Evolutionary conservation across 2,797 vertebrate species (phyloP).

Genomic region (Galago senegalensis): DNA sequence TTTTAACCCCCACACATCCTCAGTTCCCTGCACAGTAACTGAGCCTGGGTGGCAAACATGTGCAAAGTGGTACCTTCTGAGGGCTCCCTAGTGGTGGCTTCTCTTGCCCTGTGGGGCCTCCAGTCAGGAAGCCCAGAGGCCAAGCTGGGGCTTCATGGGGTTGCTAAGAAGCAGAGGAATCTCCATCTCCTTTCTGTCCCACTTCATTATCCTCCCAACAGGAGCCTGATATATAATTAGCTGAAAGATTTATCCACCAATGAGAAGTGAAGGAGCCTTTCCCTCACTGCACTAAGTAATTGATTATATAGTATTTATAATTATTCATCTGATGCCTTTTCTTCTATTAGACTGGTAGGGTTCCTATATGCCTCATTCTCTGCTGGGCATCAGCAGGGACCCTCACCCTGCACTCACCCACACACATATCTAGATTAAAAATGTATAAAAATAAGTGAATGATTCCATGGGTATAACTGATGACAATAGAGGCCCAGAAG

Average conservation of each 20-base stretch:
- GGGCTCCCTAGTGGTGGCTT: not conserved
- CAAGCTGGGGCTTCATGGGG: not conserved
- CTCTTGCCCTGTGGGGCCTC: not conserved
- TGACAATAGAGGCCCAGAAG: not conserved
- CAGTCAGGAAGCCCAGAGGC: not conserved
- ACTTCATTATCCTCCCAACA: not conserved
- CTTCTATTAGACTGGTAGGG: not conserved
- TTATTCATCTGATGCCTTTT: not conserved
- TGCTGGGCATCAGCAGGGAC: not conserved
- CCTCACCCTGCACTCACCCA: not conserved
- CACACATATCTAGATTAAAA: not conserved
- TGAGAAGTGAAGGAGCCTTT: not conserved
- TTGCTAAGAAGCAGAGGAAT: not conserved
- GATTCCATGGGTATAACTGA: not conserved
- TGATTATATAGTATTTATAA: not conserved
- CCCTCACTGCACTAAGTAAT: not conserved
- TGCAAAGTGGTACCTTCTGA: not conserved
- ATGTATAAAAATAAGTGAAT: not conserved
- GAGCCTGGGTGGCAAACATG: not conserved
- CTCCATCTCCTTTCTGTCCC: not conserved
- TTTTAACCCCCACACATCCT: not conserved
- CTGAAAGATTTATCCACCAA: not conserved
- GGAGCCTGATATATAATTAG: not conserved
- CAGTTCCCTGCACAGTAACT: not conserved
- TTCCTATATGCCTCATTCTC: not conserved